Evolutionary conservation across 2,797 vertebrate genomes (phyloP).

Genomic region (Cyprinodon diabolis): DNA sequence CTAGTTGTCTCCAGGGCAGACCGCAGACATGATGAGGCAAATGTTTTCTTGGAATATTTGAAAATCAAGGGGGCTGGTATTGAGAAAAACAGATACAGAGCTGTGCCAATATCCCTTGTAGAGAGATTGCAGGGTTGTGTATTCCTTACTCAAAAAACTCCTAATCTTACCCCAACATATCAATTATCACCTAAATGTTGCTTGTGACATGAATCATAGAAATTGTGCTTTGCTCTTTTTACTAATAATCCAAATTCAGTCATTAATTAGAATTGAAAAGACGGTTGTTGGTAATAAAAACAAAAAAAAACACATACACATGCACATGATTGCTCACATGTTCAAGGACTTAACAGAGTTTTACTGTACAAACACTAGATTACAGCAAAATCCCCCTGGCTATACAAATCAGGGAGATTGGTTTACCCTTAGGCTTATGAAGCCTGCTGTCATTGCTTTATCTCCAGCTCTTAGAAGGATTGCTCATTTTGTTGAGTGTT

Average conservation of each 20-base stretch:
- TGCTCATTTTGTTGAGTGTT: not conserved
- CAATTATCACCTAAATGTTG: not conserved
- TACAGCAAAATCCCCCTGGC: not conserved
- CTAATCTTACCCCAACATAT: not conserved
- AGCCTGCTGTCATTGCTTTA: not conserved
- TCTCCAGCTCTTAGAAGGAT: not conserved
- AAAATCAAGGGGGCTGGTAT: not conserved
- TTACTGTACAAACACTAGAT: conserved; percentile 11
- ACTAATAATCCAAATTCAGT: not conserved
- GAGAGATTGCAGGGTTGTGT: not conserved
- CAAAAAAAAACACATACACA: conserved; percentile 8
- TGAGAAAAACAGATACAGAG: conserved; percentile 12
- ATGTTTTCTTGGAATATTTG: conserved; percentile 46
- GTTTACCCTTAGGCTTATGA: not conserved
- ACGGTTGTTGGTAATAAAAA: not conserved
- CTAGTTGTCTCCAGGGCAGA: conserved; percentile 23
- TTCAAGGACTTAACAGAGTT: conserved; percentile 3
- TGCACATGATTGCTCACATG: conserved; percentile 31
- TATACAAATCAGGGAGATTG: not conserved
- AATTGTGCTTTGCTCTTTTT: not conserved
- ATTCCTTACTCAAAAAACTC: not conserved
- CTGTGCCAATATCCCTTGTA: not conserved
- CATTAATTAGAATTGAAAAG: not conserved
- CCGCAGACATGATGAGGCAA: conserved; percentile 17
- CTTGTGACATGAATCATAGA: not conserved